Base-by-base conservation (phyloP, 2,888 invertebrate genomes). In the Creontiades dilutus region DNA sequence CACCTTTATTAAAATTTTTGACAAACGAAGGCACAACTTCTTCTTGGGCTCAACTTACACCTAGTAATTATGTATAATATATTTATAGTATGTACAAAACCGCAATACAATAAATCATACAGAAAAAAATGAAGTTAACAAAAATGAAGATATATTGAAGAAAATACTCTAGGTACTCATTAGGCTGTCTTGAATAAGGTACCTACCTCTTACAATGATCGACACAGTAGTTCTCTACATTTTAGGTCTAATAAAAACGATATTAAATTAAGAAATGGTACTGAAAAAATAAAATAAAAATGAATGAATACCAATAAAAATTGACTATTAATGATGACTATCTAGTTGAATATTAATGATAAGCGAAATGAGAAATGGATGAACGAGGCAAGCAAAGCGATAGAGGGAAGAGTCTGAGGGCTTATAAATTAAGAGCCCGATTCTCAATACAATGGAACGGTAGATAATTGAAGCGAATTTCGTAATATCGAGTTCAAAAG, bases 1-100 rank as follows among this genome's bases (percentile, higher is more conserved):
- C 88, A 88, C 88, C 78, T 88, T 88, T 88, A 88, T 88, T 88
- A 88, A 88, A 88, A 76, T 55, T 76, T 76, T 78, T 78, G 88
- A 88, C 88, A 88, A 88, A 88, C 88, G 88, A 88, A 88, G 88
- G 88, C 88, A 88, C 88, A 88, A 88, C 88, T 88, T 88, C 88
- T 88, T 88, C 61, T 78, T 78, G 88, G 88, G 88, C 88, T 88
- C 88, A 52, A 61, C 80, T 88, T 88, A 88, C 76, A 48, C 55
- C 88, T 88, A 88, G 28, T 75, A 86, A 86, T 86, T 86, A 86
- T 55, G 80, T 52, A 78, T 88, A 78, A 28, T 88, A 88, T 88
- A 88, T 88, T 88, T 88, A 88, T 88, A 88, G 37, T 88, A 88
- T 88, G 88, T 88, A 88, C 88, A 88, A 88, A 88, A 88, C 78